Base-by-base conservation (phyloP, 2,113 vertebrate genomes). In the Thunnus maccoyii region DNA sequence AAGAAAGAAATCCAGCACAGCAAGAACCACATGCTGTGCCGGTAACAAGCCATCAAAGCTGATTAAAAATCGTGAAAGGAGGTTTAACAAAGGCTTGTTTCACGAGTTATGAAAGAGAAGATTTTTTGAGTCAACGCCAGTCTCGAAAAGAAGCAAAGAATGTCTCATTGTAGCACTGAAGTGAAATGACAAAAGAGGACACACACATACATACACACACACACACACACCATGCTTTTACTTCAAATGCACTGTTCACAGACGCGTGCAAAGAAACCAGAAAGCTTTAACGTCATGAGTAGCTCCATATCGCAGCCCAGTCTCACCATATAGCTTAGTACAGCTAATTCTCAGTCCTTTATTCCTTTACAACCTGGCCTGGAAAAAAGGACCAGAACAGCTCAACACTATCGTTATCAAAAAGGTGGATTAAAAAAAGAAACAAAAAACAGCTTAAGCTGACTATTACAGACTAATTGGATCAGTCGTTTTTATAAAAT, bases 371-470 rank as follows among this genome's bases (percentile, higher is more conserved):
- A 86, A 88, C 50, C 57, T 76, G 79, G 80, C 78, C 89, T 92
- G 84, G 76, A 87, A 84, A 72, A 90, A 78, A 83, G 83, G 74
- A 83, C 83, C 88, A 88, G 50, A 79, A 76, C 27, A 83, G 70
- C 64, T 76, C 68, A 27, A 84, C 73, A 69, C 83, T 84, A 74
- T 77, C 47, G 61, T 85, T 76, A 86, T 68, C 55, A 81, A 79
- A 84, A 82, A 71, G 11, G 41, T 44, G 14, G 25, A 76, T 84
- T 46, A 12, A 72, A 73, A 75, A 48, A 50, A 13, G 16, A 74
- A 68, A 52, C 47, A 25, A 70, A 22, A 88, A 74, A 57, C 32
- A 51, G 25, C 25, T 50, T n/a, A 63, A 82, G 7, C 14, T 25
- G 66, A 16, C 0, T 30, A 65, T 48, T 41, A 44, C 32, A 41